These are phyloP conservation scores for Montipora sp. DNA, from an alignment of 64 coral and sea anemone species.

Conservation along the genomic window DNA sequence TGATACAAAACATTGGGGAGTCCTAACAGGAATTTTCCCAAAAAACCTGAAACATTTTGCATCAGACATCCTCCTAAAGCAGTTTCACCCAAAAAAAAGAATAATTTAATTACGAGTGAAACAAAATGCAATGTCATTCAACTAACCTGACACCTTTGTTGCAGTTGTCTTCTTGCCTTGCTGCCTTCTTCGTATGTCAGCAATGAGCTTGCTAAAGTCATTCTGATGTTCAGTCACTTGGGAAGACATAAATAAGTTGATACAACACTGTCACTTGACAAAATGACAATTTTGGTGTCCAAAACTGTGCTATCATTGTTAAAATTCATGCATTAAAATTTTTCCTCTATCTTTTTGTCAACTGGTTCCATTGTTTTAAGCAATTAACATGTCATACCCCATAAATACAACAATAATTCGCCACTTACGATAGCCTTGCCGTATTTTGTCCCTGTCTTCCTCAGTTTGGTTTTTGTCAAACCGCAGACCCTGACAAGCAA, in stretches of 20 bases:
- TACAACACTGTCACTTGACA: neutral
- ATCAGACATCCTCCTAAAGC: no score
- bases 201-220: slow-evolving; percentile 77
- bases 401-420: neutral
- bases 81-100: neutral
- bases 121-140: neutral
- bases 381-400: neutral
- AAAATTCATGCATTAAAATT: no score
- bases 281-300: no score
- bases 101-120: no score
- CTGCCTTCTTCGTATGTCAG: slow-evolving; percentile 66
- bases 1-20: no score
- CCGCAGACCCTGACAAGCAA: slow-evolving; percentile 26
- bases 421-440: slow-evolving; percentile 71
- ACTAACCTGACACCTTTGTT: slow-evolving; percentile 10
- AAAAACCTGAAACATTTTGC: no score
- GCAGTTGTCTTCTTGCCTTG: slow-evolving; percentile 48
- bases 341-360: no score
- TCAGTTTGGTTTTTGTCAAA: slow-evolving; percentile 78
- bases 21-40: no score
- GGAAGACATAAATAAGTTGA: neutral
- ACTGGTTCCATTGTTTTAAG: neutral
- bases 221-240: slow-evolving; percentile 76
- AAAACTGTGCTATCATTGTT: no score
- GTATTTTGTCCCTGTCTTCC: slow-evolving; percentile 72